A percentile compares a stretch with the other conserved stretches of the same genome.
Conservation (phyloP, 2,113 vertebrate genomes). For the Capricornis sumatraensis region DNA sequence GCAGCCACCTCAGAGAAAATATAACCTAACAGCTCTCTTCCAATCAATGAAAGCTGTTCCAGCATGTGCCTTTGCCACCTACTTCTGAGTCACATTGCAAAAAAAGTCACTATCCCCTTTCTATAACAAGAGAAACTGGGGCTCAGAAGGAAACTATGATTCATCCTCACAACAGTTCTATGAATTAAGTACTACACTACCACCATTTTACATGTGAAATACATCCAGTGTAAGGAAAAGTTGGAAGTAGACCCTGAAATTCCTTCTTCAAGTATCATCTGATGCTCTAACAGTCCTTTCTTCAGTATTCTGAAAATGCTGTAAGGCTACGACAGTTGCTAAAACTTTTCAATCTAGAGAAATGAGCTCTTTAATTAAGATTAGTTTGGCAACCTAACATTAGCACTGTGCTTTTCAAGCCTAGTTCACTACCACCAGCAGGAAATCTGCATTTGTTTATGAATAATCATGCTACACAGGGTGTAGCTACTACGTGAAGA, state of each 20-base stretch:
- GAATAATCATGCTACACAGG: slow-evolving; percentile 59
- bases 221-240: background rate
- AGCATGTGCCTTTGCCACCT: slow-evolving; percentile 41
- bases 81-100: slow-evolving; percentile 55
- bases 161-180: slow-evolving; percentile 16
- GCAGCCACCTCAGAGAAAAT: slow-evolving; percentile 52
- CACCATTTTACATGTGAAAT: slow-evolving; percentile 34
- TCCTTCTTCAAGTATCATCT: background rate
- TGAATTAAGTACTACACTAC: slow-evolving; percentile 13
- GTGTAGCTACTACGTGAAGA: slow-evolving; percentile 49
- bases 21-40: slow-evolving; percentile 43
- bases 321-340: background rate
- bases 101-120: slow-evolving; percentile 41
- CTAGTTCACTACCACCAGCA: slow-evolving; percentile 27
- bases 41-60: slow-evolving; percentile 59
- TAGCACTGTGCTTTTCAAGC: slow-evolving; percentile 49
- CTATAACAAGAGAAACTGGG: slow-evolving; percentile 35
- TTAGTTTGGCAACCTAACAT: slow-evolving; percentile 34
- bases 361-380: slow-evolving; percentile 36
- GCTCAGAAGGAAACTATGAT: slow-evolving; percentile 39
- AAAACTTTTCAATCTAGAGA: slow-evolving; percentile 3
- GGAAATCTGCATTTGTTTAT: slow-evolving; percentile 59
- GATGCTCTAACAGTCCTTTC: background rate
- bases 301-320: background rate
- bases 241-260: background rate